Base-by-base conservation (phyloP, 2,797 vertebrate species). In the Smutsia gigantea region DNA sequence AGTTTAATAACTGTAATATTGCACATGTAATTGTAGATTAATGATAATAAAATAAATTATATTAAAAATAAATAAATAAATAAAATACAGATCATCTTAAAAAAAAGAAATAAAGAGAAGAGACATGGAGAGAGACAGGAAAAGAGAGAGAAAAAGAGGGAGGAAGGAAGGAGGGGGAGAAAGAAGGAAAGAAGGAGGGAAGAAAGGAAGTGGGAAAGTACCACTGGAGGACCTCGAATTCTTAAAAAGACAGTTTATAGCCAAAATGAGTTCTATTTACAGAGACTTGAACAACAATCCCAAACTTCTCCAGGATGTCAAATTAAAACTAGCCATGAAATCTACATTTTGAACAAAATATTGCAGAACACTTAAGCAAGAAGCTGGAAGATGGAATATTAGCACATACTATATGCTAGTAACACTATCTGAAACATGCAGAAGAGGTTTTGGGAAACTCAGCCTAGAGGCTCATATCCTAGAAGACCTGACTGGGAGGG, bases 311-410 rank as follows among this genome's bases (percentile, higher is more conserved):
- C 29, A 15, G 10, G 12, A 89, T 61, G 34, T 66, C 39, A 92
- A 53, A 46, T 79, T 72, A 85, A 79, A 92, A 53, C 8, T 57
- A 77, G 7, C 1, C 15, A 59, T 29, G 11, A 85, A 87, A 69
- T 51, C 12, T 87, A 64, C 59, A 81, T 15, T 75, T 87, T 87
- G 57, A 87, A 75, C 15, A 87, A 81, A 95, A 39, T 87, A 17
- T 49, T 92, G 9, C 18, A 79, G 69, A 83, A 66, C 2, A 42
- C 2, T n/a, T 66, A 63, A 46, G 4, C 11, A 59, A 51, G 17
- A 74, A 75, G 9, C 12, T 68, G 4, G 21, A 92, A 87, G n/a
- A 27, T 68, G 8, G 23, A 34, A 51, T 51, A 11, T 68, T 59
- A 87, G 17, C 42, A 42, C 15, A 69, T 14, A n/a, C 19, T 25